These are phyloP conservation scores for Centropyge bicolor DNA, from an alignment of 2,797 vertebrate genomes.

Conservation along the genomic window DNA sequence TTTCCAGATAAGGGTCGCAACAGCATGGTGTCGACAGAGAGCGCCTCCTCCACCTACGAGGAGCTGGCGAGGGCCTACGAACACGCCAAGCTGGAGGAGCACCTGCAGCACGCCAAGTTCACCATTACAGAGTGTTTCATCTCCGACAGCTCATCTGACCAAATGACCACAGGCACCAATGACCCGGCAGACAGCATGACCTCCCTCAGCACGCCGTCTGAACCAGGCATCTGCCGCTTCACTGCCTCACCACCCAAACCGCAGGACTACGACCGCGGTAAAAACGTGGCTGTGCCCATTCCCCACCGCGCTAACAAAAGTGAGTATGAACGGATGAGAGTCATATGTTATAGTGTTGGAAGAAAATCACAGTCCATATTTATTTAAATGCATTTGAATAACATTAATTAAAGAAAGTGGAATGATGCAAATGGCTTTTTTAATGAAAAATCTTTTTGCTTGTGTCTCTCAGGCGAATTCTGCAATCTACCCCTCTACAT, in stretches of 20 bases:
- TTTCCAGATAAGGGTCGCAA: conserved; percentile 95
- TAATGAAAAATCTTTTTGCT: neutral
- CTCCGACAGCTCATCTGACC: conserved; percentile 97
- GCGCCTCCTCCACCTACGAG: conserved; percentile 98
- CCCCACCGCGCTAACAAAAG: conserved; percentile 97
- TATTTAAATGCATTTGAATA: neutral
- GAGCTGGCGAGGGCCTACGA: conserved; percentile 98
- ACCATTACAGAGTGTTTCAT: conserved; percentile 99
- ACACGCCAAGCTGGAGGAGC: conserved; percentile 98
- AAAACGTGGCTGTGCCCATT: conserved; percentile 98
- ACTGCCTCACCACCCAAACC: conserved; percentile 97
- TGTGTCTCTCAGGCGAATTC: conserved; percentile 90
- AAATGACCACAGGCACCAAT: conserved; percentile 99
- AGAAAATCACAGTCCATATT: neutral
- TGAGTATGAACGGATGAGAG: conserved; percentile 67
- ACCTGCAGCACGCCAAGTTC: conserved; percentile 98
- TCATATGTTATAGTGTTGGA: neutral
- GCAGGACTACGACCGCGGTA: conserved; percentile 96
- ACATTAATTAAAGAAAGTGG: neutral
- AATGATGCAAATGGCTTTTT: neutral
- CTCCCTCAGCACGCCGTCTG: conserved; percentile 97
- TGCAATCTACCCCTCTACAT: conserved; percentile 98
- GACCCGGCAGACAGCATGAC: conserved; percentile 99
- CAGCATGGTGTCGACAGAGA: conserved; percentile 99
- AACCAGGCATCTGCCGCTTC: conserved; percentile 98